Evolutionary conservation across 2,888 invertebrate species (phyloP).

Genomic region (Trichogramma dendrolimi): DNA sequence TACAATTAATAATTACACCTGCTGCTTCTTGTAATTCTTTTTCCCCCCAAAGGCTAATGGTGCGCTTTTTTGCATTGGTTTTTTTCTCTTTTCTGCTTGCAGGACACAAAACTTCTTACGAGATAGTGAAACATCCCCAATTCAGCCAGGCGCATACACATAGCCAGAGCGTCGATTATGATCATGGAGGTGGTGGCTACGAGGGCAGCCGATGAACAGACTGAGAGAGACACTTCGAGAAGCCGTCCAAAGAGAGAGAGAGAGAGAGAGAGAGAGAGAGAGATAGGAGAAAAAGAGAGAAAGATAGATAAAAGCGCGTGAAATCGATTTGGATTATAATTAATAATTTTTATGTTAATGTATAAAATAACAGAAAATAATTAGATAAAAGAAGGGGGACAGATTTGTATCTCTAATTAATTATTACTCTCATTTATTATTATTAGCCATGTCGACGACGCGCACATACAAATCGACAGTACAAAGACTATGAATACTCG

Average conservation of each 20-base stretch:
- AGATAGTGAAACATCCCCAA: conserved; percentile 82
- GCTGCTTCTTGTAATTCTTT: too few species aligned
- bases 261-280: too few species aligned
- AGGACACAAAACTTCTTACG: conserved; percentile 74
- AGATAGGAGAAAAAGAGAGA: conserved; percentile 44
- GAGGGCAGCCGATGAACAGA: conserved; percentile 52
- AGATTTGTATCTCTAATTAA: background rate
- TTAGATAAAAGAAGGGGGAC: background rate
- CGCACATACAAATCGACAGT: conserved; percentile 15
- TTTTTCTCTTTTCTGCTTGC: conserved; percentile 28
- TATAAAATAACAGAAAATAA: background rate
- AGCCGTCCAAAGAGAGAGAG: too few species aligned
- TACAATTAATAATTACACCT: too few species aligned
- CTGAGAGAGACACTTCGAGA: conserved; percentile 21
- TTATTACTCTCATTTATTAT: background rate
- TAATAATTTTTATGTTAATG: background rate
- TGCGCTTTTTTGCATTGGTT: too few species aligned
- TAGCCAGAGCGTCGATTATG: conserved; percentile 64
- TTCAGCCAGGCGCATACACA: conserved; percentile 74
- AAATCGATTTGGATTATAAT: background rate
- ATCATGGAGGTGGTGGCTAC: conserved; percentile 52
- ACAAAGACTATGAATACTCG: conserved; percentile 8
- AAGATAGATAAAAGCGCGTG: conserved; percentile 9
- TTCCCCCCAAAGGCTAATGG: too few species aligned
- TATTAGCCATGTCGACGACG: conserved; percentile 17